Conservation (phyloP, 2,797 vertebrate genomes). For the Danio jaintianensis region DNA sequence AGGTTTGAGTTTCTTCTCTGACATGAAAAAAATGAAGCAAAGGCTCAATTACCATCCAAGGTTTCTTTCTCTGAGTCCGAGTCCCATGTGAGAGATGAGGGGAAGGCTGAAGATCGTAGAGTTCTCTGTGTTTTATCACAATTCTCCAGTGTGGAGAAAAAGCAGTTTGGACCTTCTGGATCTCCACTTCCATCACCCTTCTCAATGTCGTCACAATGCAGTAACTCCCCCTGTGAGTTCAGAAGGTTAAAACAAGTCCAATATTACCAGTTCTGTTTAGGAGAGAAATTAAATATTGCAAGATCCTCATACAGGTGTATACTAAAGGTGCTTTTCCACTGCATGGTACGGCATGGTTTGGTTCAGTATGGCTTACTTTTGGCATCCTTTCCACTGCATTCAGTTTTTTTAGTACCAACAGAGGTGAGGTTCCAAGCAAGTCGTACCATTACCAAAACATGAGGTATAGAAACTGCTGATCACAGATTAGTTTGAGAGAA, state of each 20-base stretch:
- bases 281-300: slow-evolving; percentile 6
- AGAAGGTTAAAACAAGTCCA: slow-evolving; percentile 68
- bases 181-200: slow-evolving; percentile 60
- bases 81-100: slow-evolving; percentile 84
- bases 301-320: not conserved
- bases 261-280: slow-evolving; percentile 42
- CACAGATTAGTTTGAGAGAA: too few relatives aligned
- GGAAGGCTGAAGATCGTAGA: slow-evolving; percentile 77
- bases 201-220: slow-evolving; percentile 53
- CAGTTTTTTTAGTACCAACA: too few relatives aligned
- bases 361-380: too few relatives aligned
- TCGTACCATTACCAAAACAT: too few relatives aligned
- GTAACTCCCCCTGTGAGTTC: slow-evolving; percentile 64
- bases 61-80: slow-evolving; percentile 84
- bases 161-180: slow-evolving; percentile 54
- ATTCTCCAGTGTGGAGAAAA: slow-evolving; percentile 60
- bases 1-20: not conserved
- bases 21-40: not conserved
- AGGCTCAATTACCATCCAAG: slow-evolving; percentile 74
- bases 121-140: slow-evolving; percentile 71
- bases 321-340: too few relatives aligned
- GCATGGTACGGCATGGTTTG: too few relatives aligned
- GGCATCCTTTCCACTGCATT: too few relatives aligned
- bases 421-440: too few relatives aligned
- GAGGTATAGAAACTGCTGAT: too few relatives aligned